These are phyloP conservation scores for Drosophila guanche DNA, from an alignment of 1,140 invertebrate species.

Conservation along the genomic window DNA sequence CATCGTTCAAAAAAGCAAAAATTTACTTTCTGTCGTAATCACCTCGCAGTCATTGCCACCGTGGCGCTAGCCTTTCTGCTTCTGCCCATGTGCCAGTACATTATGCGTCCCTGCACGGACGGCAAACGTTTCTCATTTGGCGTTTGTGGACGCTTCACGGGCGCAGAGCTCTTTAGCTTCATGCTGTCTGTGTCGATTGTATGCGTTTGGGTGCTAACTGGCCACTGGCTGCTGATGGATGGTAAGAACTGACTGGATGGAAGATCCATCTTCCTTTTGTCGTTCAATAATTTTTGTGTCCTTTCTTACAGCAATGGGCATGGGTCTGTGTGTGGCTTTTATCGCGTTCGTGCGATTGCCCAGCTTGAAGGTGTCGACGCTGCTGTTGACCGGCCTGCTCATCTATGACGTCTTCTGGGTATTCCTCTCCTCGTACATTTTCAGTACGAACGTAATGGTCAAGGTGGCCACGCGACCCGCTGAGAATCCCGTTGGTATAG, in stretches of 20 bases:
- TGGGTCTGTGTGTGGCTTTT: constrained; percentile 98
- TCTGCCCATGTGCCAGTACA: constrained; percentile 98
- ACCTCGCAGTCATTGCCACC: constrained; percentile 93
- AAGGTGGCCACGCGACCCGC: constrained; percentile 94
- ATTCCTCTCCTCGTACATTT: constrained; percentile 99
- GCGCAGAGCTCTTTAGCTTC: constrained; percentile 96
- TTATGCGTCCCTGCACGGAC: constrained; percentile 94
- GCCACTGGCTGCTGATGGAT: constrained; percentile 99
- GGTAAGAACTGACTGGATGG: constrained; percentile 84
- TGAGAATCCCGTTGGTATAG: constrained; percentile 97
- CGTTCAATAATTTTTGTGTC: background rate
- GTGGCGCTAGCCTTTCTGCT: constrained; percentile 97
- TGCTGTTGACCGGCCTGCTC: constrained; percentile 95
- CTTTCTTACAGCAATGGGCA: constrained; percentile 91
- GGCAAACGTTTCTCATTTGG: constrained; percentile 95
- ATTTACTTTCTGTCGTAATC: background rate
- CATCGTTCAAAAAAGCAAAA: background rate
- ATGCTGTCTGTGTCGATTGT: constrained; percentile 96
- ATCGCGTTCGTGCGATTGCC: constrained; percentile 98
- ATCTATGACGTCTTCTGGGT: constrained; percentile 99
- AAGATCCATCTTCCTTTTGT: background rate
- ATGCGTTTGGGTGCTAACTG: constrained; percentile 97
- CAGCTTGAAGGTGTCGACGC: constrained; percentile 97
- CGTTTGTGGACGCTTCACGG: constrained; percentile 94
- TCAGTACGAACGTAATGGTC: constrained; percentile 99